Percentiles rank a stretch among this genome's conserved stretches.
These are phyloP conservation scores for Dicrostonyx torquatus DNA, from an alignment of 2,797 vertebrate genomes.

Conservation along the genomic window DNA sequence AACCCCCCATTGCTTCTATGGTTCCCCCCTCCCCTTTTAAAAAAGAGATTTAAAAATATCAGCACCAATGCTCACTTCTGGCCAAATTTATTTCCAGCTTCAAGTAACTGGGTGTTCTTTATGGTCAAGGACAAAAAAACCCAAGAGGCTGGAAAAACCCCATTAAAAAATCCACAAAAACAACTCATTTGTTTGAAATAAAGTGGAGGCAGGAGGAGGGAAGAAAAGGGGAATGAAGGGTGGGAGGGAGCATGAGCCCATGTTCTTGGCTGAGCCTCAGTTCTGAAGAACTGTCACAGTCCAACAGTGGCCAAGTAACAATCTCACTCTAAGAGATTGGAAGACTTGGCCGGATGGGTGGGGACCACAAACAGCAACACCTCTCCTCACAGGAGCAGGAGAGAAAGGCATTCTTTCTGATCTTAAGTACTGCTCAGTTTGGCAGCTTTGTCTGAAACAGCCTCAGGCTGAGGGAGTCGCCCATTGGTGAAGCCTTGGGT, in stretches of 20 bases:
- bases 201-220: constrained; percentile 46
- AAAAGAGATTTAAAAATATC: constrained; percentile 76
- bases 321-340: not conserved
- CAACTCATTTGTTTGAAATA: constrained; percentile 75
- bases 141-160: constrained; percentile 73
- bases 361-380: not conserved
- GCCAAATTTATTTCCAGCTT: constrained; percentile 80
- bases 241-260: constrained; percentile 28
- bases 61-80: constrained; percentile 49
- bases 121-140: constrained; percentile 72
- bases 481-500: not conserved
- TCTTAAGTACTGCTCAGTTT: constrained; percentile 17
- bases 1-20: constrained; percentile 60
- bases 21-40: not conserved
- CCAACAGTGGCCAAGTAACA: not conserved
- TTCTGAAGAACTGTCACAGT: constrained; percentile 31
- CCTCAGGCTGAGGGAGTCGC: not conserved
- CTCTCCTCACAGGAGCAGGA: not conserved
- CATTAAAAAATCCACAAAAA: constrained; percentile 73
- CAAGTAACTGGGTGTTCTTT: constrained; percentile 76
- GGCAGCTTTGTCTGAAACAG: not conserved
- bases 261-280: constrained; percentile 50
- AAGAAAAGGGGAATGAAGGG: constrained; percentile 22
- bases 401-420: constrained; percentile 1
- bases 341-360: not conserved